Conservation (phyloP, 2,888 invertebrate genomes). For the Anagyrus pseudococci region DNA sequence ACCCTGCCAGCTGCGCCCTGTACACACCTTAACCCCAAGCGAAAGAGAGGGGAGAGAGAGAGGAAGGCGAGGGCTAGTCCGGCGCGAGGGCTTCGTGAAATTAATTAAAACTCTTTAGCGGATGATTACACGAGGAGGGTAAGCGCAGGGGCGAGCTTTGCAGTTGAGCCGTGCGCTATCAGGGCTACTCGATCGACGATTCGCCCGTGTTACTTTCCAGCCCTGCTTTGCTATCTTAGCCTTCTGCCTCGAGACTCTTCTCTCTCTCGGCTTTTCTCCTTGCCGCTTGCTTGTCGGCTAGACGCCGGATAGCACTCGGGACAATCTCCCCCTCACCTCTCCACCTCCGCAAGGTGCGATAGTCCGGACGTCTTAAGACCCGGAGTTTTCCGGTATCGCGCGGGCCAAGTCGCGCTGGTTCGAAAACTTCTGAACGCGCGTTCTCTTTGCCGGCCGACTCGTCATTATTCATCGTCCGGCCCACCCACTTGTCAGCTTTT, state of each 20-base stretch:
- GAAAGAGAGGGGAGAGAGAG: neutral
- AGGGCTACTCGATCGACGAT: slow-evolving; percentile 24
- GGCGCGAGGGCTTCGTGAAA: slow-evolving; percentile 22
- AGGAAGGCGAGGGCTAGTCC: neutral
- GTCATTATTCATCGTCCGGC: neutral
- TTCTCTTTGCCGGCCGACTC: neutral
- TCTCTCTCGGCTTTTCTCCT: no score
- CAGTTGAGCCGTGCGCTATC: no score
- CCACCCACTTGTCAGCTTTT: neutral
- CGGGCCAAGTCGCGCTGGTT: neutral
- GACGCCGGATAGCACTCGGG: slow-evolving; percentile 16
- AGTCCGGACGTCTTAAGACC: neutral
- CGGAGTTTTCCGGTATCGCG: neutral
- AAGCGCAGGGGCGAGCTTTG: slow-evolving; percentile 1
- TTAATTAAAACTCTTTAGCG: slow-evolving; percentile 41
- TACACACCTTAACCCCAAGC: neutral
- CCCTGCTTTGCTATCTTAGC: neutral
- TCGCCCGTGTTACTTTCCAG: slow-evolving; percentile 10
- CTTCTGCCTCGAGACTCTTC: no score
- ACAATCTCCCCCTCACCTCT: slow-evolving; percentile 8
- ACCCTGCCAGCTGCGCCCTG: neutral
- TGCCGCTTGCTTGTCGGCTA: neutral
- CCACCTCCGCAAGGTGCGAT: neutral
- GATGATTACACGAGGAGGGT: slow-evolving; percentile 34
- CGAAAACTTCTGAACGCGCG: neutral